Conservation (phyloP, 1,140 invertebrate genomes). For the Littorina saxatilis region DNA sequence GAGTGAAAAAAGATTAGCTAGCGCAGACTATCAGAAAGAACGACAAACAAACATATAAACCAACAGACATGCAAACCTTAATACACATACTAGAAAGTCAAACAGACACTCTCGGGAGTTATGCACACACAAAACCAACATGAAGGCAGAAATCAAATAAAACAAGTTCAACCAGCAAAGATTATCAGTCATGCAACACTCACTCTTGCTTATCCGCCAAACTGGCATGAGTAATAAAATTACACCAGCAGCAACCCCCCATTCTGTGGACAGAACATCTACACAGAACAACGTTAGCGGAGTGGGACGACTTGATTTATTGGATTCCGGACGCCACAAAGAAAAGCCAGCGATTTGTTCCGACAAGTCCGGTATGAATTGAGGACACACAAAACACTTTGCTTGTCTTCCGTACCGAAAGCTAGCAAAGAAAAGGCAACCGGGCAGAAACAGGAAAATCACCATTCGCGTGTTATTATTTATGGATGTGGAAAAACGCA, state of each 20-base stretch:
- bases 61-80: not conserved
- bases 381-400: conserved; percentile 2
- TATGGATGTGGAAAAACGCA: too few relatives aligned
- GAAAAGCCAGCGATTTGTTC: not conserved
- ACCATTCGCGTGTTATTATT: too few relatives aligned
- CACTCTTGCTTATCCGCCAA: not conserved
- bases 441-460: not conserved
- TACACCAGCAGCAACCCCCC: not conserved
- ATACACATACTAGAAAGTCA: not conserved
- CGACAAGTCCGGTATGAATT: not conserved
- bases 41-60: not conserved
- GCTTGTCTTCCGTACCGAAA: not conserved
- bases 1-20: too few relatives aligned
- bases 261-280: not conserved
- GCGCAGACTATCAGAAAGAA: not conserved
- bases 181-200: too few relatives aligned
- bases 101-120: too few relatives aligned
- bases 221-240: not conserved
- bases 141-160: not conserved
- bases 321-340: not conserved
- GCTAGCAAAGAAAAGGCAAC: not conserved
- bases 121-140: not conserved
- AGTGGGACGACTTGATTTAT: conserved; percentile 22
- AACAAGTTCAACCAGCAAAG: too few relatives aligned
- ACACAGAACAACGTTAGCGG: not conserved